phyloP scores from a whole-genome alignment of 2,888 invertebrate genomes.

The Glomeris marginata region DNA sequence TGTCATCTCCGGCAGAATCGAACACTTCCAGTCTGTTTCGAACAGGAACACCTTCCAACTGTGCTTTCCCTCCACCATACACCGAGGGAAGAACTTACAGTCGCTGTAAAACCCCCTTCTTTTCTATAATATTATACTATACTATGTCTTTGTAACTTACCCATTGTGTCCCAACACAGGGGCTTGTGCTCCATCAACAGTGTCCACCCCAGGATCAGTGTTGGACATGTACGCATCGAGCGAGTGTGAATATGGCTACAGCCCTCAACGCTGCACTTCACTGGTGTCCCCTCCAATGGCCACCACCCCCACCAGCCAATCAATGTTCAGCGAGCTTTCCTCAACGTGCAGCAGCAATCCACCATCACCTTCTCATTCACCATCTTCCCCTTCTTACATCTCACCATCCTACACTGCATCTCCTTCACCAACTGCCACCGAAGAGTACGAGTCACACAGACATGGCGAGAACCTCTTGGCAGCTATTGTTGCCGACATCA shows the following conservation, averaged over 20 bases:
- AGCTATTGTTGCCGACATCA: slow-evolving; percentile 10
- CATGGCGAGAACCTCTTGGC: background rate
- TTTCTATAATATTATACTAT: too few relatives aligned
- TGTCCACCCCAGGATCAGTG: slow-evolving; percentile 13
- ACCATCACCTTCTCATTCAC: background rate
- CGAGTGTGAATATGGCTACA: background rate
- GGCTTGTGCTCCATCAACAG: background rate
- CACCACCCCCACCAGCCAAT: slow-evolving; percentile 13
- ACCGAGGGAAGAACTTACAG: slow-evolving; percentile 8
- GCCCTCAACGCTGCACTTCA: slow-evolving; percentile 3
- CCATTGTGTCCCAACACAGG: background rate
- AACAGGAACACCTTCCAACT: slow-evolving; percentile 10
- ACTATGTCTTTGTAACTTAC: background rate
- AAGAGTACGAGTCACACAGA: background rate
- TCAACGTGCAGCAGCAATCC: slow-evolving; percentile 5
- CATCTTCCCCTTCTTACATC: too few relatives aligned
- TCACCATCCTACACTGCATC: too few relatives aligned
- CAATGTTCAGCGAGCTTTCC: slow-evolving; percentile 7
- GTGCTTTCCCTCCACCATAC: slow-evolving; percentile 12
- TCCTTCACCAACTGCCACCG: background rate
- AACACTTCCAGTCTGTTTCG: slow-evolving; percentile 11
- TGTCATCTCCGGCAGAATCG: slow-evolving; percentile 13
- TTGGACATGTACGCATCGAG: slow-evolving; percentile 12
- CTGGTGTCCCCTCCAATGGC: slow-evolving; percentile 13
- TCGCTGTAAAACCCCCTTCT: background rate